A percentile compares a stretch with the other conserved stretches of the same genome.
Conservation (phyloP, 2,888 invertebrate species). For the Idaea biselata region DNA sequence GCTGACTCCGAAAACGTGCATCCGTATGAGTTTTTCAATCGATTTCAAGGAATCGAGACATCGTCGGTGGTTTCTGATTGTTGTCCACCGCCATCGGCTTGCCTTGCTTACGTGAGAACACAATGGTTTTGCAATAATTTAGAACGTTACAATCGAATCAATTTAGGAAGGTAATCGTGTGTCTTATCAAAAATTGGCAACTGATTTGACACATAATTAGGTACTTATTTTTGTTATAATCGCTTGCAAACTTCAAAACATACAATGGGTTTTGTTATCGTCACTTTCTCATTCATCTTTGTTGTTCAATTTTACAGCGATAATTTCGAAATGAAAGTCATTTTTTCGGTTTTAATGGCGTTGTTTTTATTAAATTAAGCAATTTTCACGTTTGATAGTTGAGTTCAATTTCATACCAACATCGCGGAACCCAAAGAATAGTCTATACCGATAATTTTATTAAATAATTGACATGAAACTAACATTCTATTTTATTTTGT, state of each 20-base stretch:
- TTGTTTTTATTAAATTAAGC: too few relatives aligned
- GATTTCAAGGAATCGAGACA: conserved; percentile 69
- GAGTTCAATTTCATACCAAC: too few relatives aligned
- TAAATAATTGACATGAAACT: background rate
- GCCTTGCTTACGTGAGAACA: conserved; percentile 71
- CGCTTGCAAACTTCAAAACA: background rate
- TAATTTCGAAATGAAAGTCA: too few relatives aligned
- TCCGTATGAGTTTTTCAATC: conserved; percentile 76
- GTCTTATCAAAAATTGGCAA: conserved; percentile 35
- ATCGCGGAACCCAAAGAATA: too few relatives aligned
- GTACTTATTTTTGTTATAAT: background rate
- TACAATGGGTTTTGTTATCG: background rate
- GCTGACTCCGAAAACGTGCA: conserved; percentile 79
- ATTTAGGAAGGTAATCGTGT: conserved; percentile 51
- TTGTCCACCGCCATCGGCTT: conserved; percentile 59
- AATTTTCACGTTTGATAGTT: too few relatives aligned
- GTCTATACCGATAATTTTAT: too few relatives aligned
- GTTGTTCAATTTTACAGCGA: background rate
- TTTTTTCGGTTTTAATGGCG: too few relatives aligned
- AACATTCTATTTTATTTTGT: conserved; percentile 31
- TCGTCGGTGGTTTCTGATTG: conserved; percentile 77
- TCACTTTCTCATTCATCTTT: background rate
- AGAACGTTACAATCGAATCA: conserved; percentile 46
- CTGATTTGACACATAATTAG: conserved; percentile 20
- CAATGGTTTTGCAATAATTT: conserved; percentile 66